A percentile compares a stretch with the other conserved stretches of the same genome.
phyloP scores from a whole-genome alignment of 2,797 vertebrate species.

The Lophotriccus pileatus region DNA sequence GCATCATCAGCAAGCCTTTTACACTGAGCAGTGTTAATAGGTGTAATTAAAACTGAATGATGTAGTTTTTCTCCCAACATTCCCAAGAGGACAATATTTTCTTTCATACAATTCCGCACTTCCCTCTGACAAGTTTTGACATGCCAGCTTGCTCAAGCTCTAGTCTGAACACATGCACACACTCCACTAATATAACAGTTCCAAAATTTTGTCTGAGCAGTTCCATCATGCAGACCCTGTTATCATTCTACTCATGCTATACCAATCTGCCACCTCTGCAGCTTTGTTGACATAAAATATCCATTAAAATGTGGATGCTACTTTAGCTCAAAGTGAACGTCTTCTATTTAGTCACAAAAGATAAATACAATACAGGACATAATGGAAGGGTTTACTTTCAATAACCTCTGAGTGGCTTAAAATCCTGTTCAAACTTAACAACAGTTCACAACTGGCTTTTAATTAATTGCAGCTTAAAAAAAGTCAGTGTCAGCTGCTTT shows the following conservation, averaged over 20 bases:
- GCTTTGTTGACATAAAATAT: not conserved
- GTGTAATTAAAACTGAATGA: constrained; percentile 40
- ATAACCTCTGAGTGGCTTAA: not conserved
- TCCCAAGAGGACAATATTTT: constrained; percentile 19
- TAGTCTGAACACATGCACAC: not conserved
- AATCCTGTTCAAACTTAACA: not conserved
- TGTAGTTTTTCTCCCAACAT: not conserved
- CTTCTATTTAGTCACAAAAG: not conserved
- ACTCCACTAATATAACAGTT: not conserved
- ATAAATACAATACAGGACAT: not conserved
- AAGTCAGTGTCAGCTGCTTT: constrained; percentile 7
- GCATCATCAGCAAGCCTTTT: constrained; percentile 27
- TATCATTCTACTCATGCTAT: not conserved
- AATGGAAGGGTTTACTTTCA: not conserved
- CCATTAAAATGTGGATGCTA: not conserved
- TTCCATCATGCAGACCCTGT: not conserved
- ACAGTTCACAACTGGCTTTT: not conserved
- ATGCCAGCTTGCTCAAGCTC: not conserved
- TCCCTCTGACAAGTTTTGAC: constrained; percentile 7
- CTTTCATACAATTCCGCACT: not conserved
- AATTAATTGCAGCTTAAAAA: constrained; percentile 21
- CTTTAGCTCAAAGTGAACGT: not conserved
- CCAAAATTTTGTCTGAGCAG: not conserved
- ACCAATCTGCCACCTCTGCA: not conserved
- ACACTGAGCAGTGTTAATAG: not conserved